A percentile compares a stretch with the other conserved stretches of the same genome.
phyloP scores from a whole-genome alignment of 2,113 vertebrate species.

The Sterrhoptilus dennistouni region DNA sequence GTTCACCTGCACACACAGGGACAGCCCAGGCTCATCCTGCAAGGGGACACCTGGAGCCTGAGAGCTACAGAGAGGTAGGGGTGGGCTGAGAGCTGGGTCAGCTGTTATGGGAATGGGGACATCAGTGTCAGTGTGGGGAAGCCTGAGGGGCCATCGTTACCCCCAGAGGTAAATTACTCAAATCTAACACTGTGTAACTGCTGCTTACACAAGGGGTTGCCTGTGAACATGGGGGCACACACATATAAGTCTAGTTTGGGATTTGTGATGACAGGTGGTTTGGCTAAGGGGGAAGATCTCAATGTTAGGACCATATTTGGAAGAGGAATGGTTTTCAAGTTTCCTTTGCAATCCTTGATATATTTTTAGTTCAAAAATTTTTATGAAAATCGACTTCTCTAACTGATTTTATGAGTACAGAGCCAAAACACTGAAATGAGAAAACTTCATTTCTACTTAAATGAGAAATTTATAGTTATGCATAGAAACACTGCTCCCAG shows the following conservation, averaged over 20 bases:
- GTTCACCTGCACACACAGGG: neutral
- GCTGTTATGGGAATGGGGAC: fast-evolving
- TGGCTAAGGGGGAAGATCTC: neutral
- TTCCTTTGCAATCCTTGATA: neutral
- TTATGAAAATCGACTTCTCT: neutral
- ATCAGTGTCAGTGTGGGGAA: neutral
- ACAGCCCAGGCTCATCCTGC: neutral
- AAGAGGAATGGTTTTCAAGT: neutral
- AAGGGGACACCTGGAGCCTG: neutral
- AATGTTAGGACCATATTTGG: neutral
- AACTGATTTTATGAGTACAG: neutral
- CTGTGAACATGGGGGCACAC: neutral
- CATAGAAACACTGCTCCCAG: neutral
- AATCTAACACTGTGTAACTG: neutral
- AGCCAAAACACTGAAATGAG: neutral
- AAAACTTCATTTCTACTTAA: neutral
- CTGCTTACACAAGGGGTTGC: neutral
- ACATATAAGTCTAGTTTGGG: neutral
- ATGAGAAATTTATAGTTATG: neutral
- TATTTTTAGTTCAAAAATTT: neutral
- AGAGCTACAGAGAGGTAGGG: fast-evolving
- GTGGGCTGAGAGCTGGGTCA: neutral
- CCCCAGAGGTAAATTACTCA: neutral
- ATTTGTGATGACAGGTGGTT: neutral
- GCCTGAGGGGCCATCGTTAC: neutral